phyloP scores from a whole-genome alignment of 2,797 vertebrate species.

The Esox masquinongy region DNA sequence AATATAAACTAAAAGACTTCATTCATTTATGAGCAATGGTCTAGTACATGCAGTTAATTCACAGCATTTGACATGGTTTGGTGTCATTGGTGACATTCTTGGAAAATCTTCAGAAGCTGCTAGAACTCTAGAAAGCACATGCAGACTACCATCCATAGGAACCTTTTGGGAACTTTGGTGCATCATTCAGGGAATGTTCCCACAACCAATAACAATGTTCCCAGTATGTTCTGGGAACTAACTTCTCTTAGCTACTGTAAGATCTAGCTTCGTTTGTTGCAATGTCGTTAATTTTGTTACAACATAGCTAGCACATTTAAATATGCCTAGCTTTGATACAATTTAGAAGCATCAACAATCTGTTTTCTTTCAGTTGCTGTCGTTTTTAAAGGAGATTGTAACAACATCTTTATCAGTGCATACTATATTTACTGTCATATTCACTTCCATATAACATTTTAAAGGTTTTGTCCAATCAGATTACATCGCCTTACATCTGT shows the following conservation, averaged over 20 bases:
- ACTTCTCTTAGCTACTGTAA: no score
- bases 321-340: constrained; percentile 61
- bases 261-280: no score
- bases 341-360: no score
- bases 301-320: constrained; percentile 31
- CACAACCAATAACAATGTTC: no score
- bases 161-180: no score
- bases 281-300: no score
- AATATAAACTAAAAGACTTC: constrained; percentile 51
- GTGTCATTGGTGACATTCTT: constrained; percentile 67
- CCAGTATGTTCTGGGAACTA: no score
- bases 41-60: constrained; percentile 48
- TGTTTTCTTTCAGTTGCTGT: constrained; percentile 55
- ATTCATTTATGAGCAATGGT: constrained; percentile 43
- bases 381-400: constrained; percentile 45
- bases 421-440: constrained; percentile 69
- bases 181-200: no score
- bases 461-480: constrained; percentile 8
- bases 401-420: constrained; percentile 31
- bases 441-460: constrained; percentile 48
- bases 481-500: not conserved
- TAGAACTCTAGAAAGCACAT: not conserved
- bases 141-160: no score
- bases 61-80: constrained; percentile 38
- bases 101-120: constrained; percentile 9